phyloP scores from a whole-genome alignment of 2,113 vertebrate genomes.

The Sylvia atricapilla region DNA sequence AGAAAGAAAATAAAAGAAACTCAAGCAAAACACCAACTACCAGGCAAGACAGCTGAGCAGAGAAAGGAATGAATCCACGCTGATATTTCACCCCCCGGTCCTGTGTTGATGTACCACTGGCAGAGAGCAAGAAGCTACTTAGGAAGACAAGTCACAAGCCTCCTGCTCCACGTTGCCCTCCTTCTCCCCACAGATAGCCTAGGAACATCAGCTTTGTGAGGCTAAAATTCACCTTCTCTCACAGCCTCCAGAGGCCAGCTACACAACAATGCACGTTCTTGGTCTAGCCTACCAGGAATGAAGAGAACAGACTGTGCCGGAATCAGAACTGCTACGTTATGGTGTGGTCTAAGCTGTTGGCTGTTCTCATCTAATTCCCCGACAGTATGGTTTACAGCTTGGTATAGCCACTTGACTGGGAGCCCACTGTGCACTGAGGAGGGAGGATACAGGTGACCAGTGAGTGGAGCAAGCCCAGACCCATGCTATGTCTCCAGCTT shows the following conservation, averaged over 20 bases:
- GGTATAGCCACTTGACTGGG: neutral
- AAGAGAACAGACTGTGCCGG: neutral
- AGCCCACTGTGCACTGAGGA: fast-evolving
- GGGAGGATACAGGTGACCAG: neutral
- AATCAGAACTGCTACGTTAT: neutral
- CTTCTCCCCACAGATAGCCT: neutral
- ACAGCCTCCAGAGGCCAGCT: neutral
- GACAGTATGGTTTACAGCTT: neutral
- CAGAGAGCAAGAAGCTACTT: neutral
- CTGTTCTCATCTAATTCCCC: neutral
- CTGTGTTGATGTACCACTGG: neutral
- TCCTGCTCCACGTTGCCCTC: neutral
- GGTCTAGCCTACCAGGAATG: neutral
- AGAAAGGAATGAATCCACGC: neutral
- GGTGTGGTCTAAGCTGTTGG: neutral
- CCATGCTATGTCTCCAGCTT: neutral
- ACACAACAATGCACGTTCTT: neutral
- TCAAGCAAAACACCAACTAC: neutral
- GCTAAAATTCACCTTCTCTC: neutral
- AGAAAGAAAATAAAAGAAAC: neutral
- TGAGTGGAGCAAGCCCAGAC: neutral
- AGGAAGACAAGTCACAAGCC: neutral
- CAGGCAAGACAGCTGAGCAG: neutral
- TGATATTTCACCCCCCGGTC: neutral
- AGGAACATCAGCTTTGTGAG: neutral